A percentile compares a stretch with the other conserved stretches of the same genome.
Evolutionary conservation across 2,797 vertebrate species (phyloP).

Genomic region (Fratercula arctica): DNA sequence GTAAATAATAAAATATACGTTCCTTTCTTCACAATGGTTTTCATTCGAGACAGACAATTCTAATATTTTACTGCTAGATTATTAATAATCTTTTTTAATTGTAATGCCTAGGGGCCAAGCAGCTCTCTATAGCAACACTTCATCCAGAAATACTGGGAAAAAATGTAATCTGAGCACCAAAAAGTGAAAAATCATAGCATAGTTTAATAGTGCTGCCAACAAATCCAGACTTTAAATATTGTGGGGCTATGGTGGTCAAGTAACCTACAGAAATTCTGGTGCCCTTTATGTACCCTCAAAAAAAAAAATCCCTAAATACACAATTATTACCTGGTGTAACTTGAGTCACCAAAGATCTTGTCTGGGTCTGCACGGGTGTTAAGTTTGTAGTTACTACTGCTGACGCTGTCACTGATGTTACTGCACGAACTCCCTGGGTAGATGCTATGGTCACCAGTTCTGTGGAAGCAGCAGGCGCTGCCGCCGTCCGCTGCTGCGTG

Average conservation of each 20-base stretch:
- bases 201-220: background rate
- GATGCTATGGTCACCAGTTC: constrained; percentile 88
- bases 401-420: constrained; percentile 84
- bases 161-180: background rate
- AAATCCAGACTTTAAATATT: background rate
- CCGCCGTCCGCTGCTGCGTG: constrained; percentile 82
- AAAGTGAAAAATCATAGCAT: background rate
- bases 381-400: constrained; percentile 87
- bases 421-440: constrained; percentile 83
- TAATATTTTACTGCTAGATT: background rate
- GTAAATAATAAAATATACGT: background rate
- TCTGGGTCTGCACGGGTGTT: constrained; percentile 85
- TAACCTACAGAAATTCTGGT: background rate
- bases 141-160: background rate
- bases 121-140: background rate
- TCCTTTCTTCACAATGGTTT: background rate
- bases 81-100: background rate
- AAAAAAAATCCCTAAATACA: background rate
- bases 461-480: constrained; percentile 76
- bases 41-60: background rate
- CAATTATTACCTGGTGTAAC: constrained; percentile 80
- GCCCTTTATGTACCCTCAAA: fast-evolving
- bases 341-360: constrained; percentile 84
- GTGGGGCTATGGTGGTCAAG: fast-evolving
- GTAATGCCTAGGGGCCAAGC: background rate